Conservation (phyloP, 2,113 vertebrate genomes). For the Mesocricetus auratus region DNA sequence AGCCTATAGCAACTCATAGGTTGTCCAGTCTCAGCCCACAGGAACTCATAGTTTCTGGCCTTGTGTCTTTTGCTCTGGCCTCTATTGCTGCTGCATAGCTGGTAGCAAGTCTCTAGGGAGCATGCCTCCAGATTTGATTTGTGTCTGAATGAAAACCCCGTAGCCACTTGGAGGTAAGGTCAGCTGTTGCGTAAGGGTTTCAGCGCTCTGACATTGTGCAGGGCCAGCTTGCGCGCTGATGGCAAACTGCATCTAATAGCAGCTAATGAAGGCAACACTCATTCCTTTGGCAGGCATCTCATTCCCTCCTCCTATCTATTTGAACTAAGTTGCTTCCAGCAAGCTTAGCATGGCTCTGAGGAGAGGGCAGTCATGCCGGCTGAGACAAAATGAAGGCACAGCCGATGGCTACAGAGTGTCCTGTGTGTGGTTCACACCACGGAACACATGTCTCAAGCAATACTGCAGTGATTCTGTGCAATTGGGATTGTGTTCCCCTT, state of each 20-base stretch:
- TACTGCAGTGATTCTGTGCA: neutral
- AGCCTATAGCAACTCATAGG: neutral
- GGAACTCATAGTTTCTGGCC: neutral
- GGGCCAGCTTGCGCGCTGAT: neutral
- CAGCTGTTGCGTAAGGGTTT: slow-evolving; percentile 7
- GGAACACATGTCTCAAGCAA: neutral
- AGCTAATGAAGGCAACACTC: slow-evolving; percentile 34
- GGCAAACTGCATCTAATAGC: slow-evolving; percentile 52
- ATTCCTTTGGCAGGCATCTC: slow-evolving; percentile 40
- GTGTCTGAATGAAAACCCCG: slow-evolving; percentile 51
- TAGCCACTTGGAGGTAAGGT: slow-evolving; percentile 65
- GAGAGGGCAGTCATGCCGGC: neutral
- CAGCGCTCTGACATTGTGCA: slow-evolving; percentile 35
- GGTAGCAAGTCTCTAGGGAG: slow-evolving; percentile 38
- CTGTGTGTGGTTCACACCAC: neutral
- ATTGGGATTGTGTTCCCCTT: neutral
- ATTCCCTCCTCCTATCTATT: slow-evolving; percentile 30
- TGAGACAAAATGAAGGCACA: neutral
- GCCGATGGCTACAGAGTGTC: neutral
- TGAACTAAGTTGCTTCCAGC: slow-evolving; percentile 23
- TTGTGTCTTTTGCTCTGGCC: neutral
- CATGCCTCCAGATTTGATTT: slow-evolving; percentile 60
- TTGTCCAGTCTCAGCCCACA: neutral
- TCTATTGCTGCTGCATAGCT: neutral
- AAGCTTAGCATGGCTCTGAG: neutral